A percentile compares a stretch with the other conserved stretches of the same genome.
Evolutionary conservation across 2,888 invertebrate species (phyloP).

Genomic region (Synanthedon andrenaeformis): DNA sequence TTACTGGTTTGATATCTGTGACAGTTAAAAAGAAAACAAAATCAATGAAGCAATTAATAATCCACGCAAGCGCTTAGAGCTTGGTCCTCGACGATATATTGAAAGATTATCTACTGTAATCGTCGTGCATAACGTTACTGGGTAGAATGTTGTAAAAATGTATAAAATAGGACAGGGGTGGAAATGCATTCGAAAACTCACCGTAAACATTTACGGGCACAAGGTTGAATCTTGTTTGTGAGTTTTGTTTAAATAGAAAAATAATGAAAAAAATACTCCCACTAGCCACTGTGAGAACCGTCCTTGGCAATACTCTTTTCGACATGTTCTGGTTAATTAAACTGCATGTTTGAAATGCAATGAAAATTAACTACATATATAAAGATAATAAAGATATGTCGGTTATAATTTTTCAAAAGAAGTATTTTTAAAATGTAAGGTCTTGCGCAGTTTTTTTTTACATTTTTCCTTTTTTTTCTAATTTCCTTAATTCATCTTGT

Average conservation of each 20-base stretch:
- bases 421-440: too few relatives aligned
- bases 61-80: constrained; percentile 19
- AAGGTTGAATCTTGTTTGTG: neutral
- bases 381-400: too few relatives aligned
- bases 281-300: constrained; percentile 20
- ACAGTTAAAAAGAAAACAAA: constrained; percentile 10
- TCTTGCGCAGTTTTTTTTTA: too few relatives aligned
- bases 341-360: neutral
- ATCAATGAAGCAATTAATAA: constrained; percentile 46
- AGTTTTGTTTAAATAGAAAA: neutral
- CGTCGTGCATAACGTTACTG: neutral
- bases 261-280: neutral
- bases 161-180: constrained; percentile 2
- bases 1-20: neutral
- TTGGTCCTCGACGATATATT: constrained; percentile 8
- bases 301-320: constrained; percentile 1
- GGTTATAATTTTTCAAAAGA: too few relatives aligned
- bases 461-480: too few relatives aligned
- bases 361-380: neutral
- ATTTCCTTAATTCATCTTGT: too few relatives aligned
- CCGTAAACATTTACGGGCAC: neutral
- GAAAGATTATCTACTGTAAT: constrained; percentile 1
- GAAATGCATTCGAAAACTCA: neutral
- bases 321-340: constrained; percentile 1
- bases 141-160: constrained; percentile 7